phyloP scores from a whole-genome alignment of 1,140 invertebrate genomes.

The Thaumetopoea pityocampa region DNA sequence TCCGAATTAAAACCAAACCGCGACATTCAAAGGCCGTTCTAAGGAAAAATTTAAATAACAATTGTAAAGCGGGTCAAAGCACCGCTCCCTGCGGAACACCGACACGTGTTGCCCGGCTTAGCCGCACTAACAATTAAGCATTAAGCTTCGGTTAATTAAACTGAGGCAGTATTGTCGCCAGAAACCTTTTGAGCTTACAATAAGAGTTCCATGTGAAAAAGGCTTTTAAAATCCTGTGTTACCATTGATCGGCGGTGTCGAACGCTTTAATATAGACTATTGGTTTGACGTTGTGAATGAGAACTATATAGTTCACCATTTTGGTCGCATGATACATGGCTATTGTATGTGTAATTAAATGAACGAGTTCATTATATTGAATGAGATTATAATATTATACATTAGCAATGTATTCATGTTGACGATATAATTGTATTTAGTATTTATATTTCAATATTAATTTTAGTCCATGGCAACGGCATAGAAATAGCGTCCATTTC shows the following conservation, averaged over 20 bases:
- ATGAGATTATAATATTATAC: too few species aligned
- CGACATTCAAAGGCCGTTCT: conserved; percentile 26
- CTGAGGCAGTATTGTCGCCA: conserved; percentile 54
- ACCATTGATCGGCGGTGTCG: conserved; percentile 37
- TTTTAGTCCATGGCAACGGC: too few species aligned
- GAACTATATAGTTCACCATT: too few species aligned
- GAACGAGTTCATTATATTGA: too few species aligned
- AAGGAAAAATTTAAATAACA: conserved; percentile 47
- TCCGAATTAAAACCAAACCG: conserved; percentile 15
- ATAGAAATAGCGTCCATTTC: too few species aligned
- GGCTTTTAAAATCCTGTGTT: conserved; percentile 44
- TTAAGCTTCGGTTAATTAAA: conserved; percentile 70
- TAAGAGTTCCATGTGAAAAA: conserved; percentile 52
- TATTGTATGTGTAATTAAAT: too few species aligned
- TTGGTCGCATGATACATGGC: too few species aligned
- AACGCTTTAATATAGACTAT: conserved; percentile 42
- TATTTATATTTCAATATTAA: too few species aligned
- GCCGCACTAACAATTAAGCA: conserved; percentile 70
- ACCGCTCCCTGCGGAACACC: conserved; percentile 34
- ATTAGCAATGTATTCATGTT: too few species aligned
- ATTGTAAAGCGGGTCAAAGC: conserved; percentile 38
- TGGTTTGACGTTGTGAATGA: conserved; percentile 3
- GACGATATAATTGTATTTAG: too few species aligned
- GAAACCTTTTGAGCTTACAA: conserved; percentile 66
- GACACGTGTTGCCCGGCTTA: conserved; percentile 67